Evolutionary conservation across 2,113 vertebrate genomes (phyloP), one percentile per base, ranked within the genome.

Genomic region (Cisticola juncidis): DNA sequence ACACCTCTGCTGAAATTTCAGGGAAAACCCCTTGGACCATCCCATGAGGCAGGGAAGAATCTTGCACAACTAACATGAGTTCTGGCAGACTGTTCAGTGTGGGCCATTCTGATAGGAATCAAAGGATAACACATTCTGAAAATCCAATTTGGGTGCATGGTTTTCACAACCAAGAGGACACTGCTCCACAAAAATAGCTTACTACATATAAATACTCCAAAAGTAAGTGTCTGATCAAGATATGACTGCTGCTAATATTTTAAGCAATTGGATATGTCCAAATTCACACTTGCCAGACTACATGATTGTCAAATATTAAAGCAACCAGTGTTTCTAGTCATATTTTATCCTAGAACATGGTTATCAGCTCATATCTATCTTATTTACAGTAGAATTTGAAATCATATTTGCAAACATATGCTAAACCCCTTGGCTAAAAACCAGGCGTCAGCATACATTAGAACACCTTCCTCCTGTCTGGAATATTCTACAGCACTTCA

Each of bases 311-410:
- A 71, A 84, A 69, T 84, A 53, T 65, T 56, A 89, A 78, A 94
- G 26, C 40, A 79, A 78, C 69, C 69, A 53, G 69, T 57, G 69
- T 64, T 92, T 81, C 88, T 45, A 57, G 65, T 60, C 40, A 9
- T 56, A 66, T 64, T 92, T 89, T 50, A 51, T 45, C 48, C 51
- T 31, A 50, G 62, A 86, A 64, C 2, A 2, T 38, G 31, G 36
- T 53, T 93, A 86, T 93, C 94, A 77, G 88, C 71, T 93, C 71
- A 82, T 78, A 81, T 74, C 89, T 94, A 79, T 50, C 48, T 72
- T 90, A 92, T 92, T 90, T 92, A 74, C 57, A 51, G n/a, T 25
- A n/a, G 80, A 81, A 84, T 72, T 74, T 64, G 76, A 76, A 62
- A 92, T 58, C 60, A 90, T 11, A 4, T 48, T 86, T 87, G 81